Base-by-base conservation (phyloP, 1,140 invertebrate genomes). In the Scaptomyza graminum region DNA sequence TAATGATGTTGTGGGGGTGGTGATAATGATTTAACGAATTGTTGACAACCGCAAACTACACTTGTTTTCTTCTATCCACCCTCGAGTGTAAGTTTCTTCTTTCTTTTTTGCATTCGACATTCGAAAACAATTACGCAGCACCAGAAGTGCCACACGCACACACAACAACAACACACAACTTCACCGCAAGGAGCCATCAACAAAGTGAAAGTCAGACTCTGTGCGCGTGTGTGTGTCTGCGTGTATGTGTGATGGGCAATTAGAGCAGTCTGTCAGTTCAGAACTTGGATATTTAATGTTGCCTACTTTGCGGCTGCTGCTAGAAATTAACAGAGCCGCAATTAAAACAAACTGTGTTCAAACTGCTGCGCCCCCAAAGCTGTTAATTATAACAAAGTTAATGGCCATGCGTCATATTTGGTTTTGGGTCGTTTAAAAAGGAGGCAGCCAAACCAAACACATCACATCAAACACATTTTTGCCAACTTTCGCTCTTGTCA, bases 121-220 rank as follows among this genome's bases (percentile, higher is more conserved):
- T 77, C 5, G 43, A 71, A 76, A 71, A 76, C 66, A 70, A 77
- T 76, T 76, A 76, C 73, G 64, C 31, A 57, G 67, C 51, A 68
- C 49, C 28, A 31, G 28, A 22, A 22, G 18, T 22, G 4, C 18
- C 18, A 22, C 72, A n/a, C n/a, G n/a, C 73, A 75, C 28, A 46
- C 31, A 8, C n/a, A 8, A 61, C 16, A 16, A 0, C 39, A 18
- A 12, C 55, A 41, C 46, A 59, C 15, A 60, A 60, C 16, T 37
- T 49, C 12, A 9, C 13, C 57, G 57, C 57, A 60, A 18, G 13
- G 15, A 60, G 15, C 41, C 25, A 16, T 15, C 25, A 47, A 15
- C 55, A 46, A 11, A 31, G 15, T 37, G 6, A 16, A 11, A 54
- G 8, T 54, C 43, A 37, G 43, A 34, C 28, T 13, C 9, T 54